Conservation (phyloP, 2,113 vertebrate species). For the Oenanthe melanoleuca region DNA sequence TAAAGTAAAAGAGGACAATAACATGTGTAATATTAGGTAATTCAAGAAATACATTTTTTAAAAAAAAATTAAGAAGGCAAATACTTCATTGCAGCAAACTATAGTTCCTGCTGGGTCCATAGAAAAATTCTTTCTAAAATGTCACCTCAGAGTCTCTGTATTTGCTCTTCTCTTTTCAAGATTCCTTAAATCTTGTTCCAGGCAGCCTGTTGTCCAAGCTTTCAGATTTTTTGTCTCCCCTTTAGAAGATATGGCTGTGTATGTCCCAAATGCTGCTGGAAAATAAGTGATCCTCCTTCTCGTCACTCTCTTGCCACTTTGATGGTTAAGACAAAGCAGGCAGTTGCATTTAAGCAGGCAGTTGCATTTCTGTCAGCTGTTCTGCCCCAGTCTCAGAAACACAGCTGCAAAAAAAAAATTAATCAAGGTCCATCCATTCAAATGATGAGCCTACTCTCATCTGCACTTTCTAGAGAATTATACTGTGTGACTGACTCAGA, state of each 20-base stretch:
- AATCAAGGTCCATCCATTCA: neutral
- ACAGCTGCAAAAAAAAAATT: neutral
- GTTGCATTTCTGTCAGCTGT: neutral
- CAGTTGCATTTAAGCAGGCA: neutral
- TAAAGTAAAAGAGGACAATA: neutral
- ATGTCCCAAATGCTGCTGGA: neutral
- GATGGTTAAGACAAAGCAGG: neutral
- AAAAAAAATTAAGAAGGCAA: neutral
- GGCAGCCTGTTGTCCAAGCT: neutral
- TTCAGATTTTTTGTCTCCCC: rapidly evolving
- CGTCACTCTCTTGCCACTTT: neutral
- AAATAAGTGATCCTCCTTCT: neutral
- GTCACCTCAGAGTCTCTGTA: neutral
- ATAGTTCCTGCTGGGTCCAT: neutral
- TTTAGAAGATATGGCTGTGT: neutral
- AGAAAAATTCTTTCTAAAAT: neutral
- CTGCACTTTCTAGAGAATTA: neutral
- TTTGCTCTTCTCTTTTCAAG: neutral
- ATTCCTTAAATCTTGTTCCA: neutral
- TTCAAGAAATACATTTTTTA: neutral
- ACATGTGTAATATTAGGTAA: neutral
- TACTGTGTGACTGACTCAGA: neutral
- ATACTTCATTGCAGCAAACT: neutral
- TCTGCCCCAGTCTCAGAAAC: neutral
- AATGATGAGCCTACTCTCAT: neutral